Conservation (phyloP, 2,888 invertebrate species). For the Chaitophorus viminalis region DNA sequence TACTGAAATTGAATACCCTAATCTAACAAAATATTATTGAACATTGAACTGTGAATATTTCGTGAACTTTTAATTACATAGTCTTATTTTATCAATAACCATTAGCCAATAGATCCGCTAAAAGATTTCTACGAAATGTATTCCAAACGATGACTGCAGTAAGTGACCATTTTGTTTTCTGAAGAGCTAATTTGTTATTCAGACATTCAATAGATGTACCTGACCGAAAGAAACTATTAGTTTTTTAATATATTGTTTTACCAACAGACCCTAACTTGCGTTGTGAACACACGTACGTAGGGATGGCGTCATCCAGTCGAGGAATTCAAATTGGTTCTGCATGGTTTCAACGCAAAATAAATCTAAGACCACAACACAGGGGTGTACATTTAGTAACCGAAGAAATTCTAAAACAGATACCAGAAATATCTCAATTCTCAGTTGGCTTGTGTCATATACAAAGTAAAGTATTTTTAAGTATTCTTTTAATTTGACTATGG, state of each 20-base stretch:
- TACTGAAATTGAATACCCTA: not conserved
- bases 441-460: conserved; percentile 96
- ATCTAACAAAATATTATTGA: not conserved
- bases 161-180: conserved; percentile 2
- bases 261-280: not conserved
- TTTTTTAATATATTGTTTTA: not conserved
- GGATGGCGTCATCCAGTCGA: conserved; percentile 82
- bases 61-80: not conserved
- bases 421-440: conserved; percentile 92
- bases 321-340: conserved; percentile 95
- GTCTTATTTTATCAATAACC: not conserved
- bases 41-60: not conserved
- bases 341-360: conserved; percentile 98
- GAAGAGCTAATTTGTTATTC: conserved; percentile 7
- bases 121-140: conserved; percentile 9
- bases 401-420: conserved; percentile 93
- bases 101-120: not conserved
- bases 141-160: conserved; percentile 26
- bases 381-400: conserved; percentile 97
- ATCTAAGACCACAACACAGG: conserved; percentile 93
- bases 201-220: not conserved
- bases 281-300: not conserved
- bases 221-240: not conserved
- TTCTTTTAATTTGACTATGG: not conserved
- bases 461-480: conserved; percentile 75